Evolutionary conservation across 2,888 invertebrate genomes (phyloP).

Genomic region (Lasioglossum villosulum): DNA sequence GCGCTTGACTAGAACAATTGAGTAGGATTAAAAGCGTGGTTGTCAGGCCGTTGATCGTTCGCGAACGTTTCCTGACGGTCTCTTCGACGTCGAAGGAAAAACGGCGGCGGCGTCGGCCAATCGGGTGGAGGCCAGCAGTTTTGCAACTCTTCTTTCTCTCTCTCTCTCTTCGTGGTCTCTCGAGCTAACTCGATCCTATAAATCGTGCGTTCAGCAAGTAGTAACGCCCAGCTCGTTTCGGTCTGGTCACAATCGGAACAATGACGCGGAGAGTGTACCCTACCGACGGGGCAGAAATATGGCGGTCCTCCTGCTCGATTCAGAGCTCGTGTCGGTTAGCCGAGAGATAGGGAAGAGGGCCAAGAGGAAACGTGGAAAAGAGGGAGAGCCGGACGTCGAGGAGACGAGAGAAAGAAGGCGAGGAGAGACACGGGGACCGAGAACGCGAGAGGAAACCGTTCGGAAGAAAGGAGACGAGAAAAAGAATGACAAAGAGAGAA

Average conservation of each 20-base stretch:
- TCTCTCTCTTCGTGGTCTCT: constrained; percentile 22
- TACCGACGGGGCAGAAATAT: constrained; percentile 71
- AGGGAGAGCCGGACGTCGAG: constrained; percentile 17
- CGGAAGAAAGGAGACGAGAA: background rate
- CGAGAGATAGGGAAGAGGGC: constrained; percentile 54
- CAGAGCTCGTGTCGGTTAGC: constrained; percentile 58
- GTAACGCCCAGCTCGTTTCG: constrained; percentile 75
- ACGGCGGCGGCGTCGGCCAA: constrained; percentile 35
- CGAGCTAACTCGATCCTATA: constrained; percentile 67
- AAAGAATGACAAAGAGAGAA: background rate
- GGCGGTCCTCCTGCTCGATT: constrained; percentile 75
- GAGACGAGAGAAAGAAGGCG: constrained; percentile 10
- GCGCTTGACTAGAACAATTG: background rate
- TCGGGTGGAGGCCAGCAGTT: constrained; percentile 56
- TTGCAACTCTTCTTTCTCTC: constrained; percentile 68
- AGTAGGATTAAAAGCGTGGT: background rate
- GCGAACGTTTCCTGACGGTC: constrained; percentile 5
- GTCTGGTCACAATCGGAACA: constrained; percentile 73
- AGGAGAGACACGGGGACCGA: constrained; percentile 2
- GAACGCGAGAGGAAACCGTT: constrained; percentile 10
- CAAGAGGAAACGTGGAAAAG: constrained; percentile 37
- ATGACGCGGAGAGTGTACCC: constrained; percentile 70
- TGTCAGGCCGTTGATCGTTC: background rate
- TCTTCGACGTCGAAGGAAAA: constrained; percentile 42
- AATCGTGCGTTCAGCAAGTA: constrained; percentile 70